phyloP scores from a whole-genome alignment of 2,888 invertebrate species.

The Parelbella ahira region DNA sequence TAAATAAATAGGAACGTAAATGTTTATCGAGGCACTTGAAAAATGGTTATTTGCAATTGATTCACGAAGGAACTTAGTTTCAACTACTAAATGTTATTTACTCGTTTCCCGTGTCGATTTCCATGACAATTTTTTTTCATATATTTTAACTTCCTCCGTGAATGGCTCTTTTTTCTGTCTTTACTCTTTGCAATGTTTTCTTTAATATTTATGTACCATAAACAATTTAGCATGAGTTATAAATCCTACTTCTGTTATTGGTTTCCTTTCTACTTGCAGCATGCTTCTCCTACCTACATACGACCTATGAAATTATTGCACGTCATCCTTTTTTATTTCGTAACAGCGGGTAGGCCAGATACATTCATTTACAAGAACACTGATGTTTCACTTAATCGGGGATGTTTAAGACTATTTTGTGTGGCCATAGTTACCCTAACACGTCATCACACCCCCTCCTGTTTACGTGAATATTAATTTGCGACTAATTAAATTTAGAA shows the following conservation, averaged over 20 bases:
- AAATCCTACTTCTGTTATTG: constrained; percentile 35
- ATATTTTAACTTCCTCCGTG: constrained; percentile 31
- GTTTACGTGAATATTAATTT: no score
- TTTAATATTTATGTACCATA: constrained; percentile 42
- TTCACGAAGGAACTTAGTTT: constrained; percentile 24
- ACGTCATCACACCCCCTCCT: constrained; percentile 33
- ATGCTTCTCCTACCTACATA: constrained; percentile 41
- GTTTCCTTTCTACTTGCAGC: constrained; percentile 44
- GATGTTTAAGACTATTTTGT: constrained; percentile 66
- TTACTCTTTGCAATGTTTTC: constrained; percentile 80
- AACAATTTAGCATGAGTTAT: constrained; percentile 43
- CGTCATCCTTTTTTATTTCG: constrained; percentile 22
- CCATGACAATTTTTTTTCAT: no score
- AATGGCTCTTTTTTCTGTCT: constrained; percentile 38
- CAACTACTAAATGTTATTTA: no score
- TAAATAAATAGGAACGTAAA: constrained; percentile 1
- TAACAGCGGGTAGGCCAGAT: constrained; percentile 42
- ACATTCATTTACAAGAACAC: constrained; percentile 41
- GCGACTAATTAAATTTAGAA: no score
- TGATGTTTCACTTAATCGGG: constrained; percentile 37
- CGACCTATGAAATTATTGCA: constrained; percentile 24
- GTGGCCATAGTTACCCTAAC: constrained; percentile 55
- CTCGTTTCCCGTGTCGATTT: no score
- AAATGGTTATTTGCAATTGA: constrained; percentile 9
- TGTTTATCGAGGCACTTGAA: constrained; percentile 8